Evolutionary conservation across 2,888 invertebrate species (phyloP).

Genomic region (Alcis repandata): DNA sequence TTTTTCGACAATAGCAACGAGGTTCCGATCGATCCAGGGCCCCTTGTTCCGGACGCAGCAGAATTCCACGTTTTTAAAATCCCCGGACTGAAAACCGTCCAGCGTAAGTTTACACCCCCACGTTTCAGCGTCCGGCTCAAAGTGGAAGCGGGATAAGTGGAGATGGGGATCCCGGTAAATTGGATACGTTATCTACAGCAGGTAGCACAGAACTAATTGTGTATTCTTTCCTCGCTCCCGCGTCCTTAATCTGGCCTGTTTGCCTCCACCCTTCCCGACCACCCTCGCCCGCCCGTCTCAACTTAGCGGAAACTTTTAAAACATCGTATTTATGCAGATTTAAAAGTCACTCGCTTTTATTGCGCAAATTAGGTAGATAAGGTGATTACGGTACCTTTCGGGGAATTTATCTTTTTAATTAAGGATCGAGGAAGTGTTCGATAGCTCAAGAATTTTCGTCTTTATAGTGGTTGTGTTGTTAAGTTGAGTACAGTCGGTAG

Average conservation of each 20-base stretch:
- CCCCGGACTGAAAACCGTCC: conserved; percentile 73
- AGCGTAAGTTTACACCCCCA: conserved; percentile 60
- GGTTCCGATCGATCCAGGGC: conserved; percentile 79
- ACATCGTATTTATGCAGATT: conserved; percentile 75
- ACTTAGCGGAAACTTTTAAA: conserved; percentile 84
- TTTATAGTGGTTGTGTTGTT: conserved; percentile 20
- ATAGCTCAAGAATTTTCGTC: conserved; percentile 32
- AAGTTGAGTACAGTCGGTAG: conserved; percentile 2
- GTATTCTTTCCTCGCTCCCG: conserved; percentile 85
- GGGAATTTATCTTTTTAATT: conserved; percentile 55
- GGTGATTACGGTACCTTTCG: conserved; percentile 58
- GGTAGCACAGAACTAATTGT: conserved; percentile 85
- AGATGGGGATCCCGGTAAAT: conserved; percentile 62
- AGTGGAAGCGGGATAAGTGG: conserved; percentile 47
- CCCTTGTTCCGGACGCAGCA: conserved; percentile 81
- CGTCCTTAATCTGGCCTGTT: conserved; percentile 84
- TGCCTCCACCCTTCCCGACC: conserved; percentile 61
- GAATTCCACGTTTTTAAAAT: conserved; percentile 81
- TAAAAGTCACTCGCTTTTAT: conserved; percentile 66
- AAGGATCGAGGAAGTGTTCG: conserved; percentile 43
- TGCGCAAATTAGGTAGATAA: conserved; percentile 64
- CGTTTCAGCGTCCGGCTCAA: conserved; percentile 40
- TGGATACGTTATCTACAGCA: conserved; percentile 82
- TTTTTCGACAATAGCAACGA: conserved; percentile 82
- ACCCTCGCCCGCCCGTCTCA: conserved; percentile 67